phyloP scores from a whole-genome alignment of 2,888 invertebrate genomes.

The Drosophila buzzatii region DNA sequence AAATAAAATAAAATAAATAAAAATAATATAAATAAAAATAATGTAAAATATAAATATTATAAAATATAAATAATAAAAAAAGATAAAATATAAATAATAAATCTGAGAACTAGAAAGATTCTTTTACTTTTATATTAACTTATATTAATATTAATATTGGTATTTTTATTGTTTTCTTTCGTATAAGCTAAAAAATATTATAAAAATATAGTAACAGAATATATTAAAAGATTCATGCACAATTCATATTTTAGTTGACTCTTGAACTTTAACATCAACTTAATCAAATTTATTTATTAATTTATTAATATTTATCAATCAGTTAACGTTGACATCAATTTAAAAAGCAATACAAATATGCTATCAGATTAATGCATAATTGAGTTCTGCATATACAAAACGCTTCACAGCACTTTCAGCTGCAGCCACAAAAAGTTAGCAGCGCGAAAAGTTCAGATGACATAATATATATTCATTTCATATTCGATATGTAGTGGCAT shows the following conservation, averaged over 20 bases:
- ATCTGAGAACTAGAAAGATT: too few relatives aligned
- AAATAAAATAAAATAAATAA: too few relatives aligned
- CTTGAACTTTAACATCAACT: background rate
- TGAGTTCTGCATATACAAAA: background rate
- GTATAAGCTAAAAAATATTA: background rate
- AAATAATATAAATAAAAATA: too few relatives aligned
- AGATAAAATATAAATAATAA: too few relatives aligned
- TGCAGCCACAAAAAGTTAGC: conserved; percentile 41
- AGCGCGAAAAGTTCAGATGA: conserved; percentile 41
- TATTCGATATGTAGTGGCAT: conserved; percentile 53
- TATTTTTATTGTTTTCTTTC: too few relatives aligned
- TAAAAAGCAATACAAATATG: background rate
- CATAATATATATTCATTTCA: conserved; percentile 48
- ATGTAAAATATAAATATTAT: too few relatives aligned
- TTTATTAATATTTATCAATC: background rate
- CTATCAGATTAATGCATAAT: background rate
- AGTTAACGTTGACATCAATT: background rate
- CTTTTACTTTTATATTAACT: too few relatives aligned
- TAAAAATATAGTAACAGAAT: background rate
- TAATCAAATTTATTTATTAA: background rate
- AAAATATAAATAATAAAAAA: too few relatives aligned
- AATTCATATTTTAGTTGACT: background rate
- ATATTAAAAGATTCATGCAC: too few relatives aligned
- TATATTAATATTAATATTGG: too few relatives aligned
- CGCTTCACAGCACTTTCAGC: conserved; percentile 4